A percentile compares a stretch with the other conserved stretches of the same genome.
phyloP scores from a whole-genome alignment of 2,888 invertebrate species.

The Drosophila lacicola region DNA sequence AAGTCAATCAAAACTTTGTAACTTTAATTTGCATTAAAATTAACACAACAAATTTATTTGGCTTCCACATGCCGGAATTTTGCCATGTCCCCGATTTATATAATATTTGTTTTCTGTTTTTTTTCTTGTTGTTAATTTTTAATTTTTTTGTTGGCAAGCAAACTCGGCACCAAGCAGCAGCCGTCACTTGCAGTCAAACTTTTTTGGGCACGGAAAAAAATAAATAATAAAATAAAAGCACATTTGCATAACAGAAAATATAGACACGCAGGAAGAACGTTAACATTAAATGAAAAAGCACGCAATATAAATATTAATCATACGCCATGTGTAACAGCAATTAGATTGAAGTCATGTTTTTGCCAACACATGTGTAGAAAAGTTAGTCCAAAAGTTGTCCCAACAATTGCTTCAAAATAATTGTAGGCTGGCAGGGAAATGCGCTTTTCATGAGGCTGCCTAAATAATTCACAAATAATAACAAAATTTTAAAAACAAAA shows the following conservation, averaged over 20 bases:
- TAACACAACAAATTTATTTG: constrained; percentile 35
- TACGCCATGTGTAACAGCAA: constrained; percentile 67
- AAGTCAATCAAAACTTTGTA: constrained; percentile 65
- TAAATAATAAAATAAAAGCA: constrained; percentile 2
- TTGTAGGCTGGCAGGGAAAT: background rate
- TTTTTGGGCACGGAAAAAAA: constrained; percentile 25
- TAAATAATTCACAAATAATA: background rate
- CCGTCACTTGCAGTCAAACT: constrained; percentile 24
- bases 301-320: constrained; percentile 72
- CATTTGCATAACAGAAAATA: constrained; percentile 71
- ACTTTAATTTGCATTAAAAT: constrained; percentile 72
- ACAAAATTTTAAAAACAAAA: background rate
- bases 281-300: constrained; percentile 63
- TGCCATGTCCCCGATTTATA: constrained; percentile 30
- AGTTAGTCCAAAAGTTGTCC: constrained; percentile 22
- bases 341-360: constrained; percentile 35
- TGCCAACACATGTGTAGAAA: constrained; percentile 26
- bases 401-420: background rate
- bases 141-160: background rate
- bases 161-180: constrained; percentile 12
- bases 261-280: constrained; percentile 41
- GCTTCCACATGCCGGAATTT: constrained; percentile 11
- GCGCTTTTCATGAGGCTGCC: background rate
- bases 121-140: constrained; percentile 1
- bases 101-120: constrained; percentile 32